phyloP scores from a whole-genome alignment of 2,888 invertebrate genomes.

The Thalpophila matura region DNA sequence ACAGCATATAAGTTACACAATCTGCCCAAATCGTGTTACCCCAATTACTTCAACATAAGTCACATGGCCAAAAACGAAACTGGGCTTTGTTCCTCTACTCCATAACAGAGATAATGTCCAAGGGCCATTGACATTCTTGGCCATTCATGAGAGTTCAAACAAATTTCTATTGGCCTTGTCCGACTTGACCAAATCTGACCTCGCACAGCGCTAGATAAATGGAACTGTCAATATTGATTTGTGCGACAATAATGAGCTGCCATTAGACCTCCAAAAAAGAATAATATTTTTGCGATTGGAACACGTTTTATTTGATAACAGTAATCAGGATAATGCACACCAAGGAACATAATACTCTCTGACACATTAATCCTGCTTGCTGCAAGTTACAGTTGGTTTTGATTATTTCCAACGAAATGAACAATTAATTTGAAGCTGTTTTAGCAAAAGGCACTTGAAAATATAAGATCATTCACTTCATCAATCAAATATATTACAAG shows the following conservation, averaged over 20 bases:
- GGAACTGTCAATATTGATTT: conserved; percentile 62
- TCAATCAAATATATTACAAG: conserved; percentile 13
- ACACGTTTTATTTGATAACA: background rate
- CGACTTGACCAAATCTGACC: conserved; percentile 70
- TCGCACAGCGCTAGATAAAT: conserved; percentile 61
- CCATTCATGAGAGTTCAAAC: conserved; percentile 59
- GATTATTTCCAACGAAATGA: too few species aligned
- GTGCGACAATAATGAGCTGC: conserved; percentile 15
- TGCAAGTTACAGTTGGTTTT: too few species aligned
- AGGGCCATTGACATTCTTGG: conserved; percentile 57
- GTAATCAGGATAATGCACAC: background rate
- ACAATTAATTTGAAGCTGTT: too few species aligned
- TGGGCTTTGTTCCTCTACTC: conserved; percentile 32
- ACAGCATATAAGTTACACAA: conserved; percentile 15
- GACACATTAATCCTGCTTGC: too few species aligned
- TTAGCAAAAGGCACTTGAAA: background rate
- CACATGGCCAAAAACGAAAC: conserved; percentile 39
- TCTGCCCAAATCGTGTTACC: conserved; percentile 14
- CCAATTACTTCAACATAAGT: conserved; percentile 32
- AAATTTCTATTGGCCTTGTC: conserved; percentile 66
- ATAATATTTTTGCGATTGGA: conserved; percentile 12
- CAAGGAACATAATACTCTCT: too few species aligned
- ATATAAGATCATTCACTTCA: conserved; percentile 2
- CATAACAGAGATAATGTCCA: conserved; percentile 32
- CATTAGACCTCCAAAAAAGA: conserved; percentile 3